These are phyloP conservation scores for Mastigias papua DNA, from an alignment of 30 jellyfish, hydroid and myxozoan species.

Conservation along the genomic window DNA sequence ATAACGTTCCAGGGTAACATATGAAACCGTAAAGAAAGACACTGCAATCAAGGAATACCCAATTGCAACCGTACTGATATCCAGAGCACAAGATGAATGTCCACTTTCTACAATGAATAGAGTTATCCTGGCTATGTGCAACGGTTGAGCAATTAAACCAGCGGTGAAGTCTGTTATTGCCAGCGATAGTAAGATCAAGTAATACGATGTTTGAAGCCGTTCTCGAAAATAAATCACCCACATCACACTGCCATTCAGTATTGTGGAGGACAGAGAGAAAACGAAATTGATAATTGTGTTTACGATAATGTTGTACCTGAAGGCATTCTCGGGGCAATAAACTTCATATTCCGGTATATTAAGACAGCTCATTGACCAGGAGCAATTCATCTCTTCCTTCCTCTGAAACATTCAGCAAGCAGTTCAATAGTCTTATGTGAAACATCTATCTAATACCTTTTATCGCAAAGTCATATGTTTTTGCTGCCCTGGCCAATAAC, in stretches of 20 bases:
- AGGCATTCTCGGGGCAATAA: conserved; percentile 15
- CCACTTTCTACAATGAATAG: conserved; percentile 18
- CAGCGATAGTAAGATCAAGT: conserved; percentile 52
- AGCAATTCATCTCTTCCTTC: conserved; percentile 33
- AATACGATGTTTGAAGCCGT: conserved; percentile 66
- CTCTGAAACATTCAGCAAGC: neutral
- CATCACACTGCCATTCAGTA: conserved; percentile 65
- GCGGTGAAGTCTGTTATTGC: conserved; percentile 76
- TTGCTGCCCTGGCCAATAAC: too few relatives aligned
- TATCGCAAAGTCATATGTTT: too few relatives aligned
- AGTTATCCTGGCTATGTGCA: conserved; percentile 43
- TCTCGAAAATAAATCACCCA: conserved; percentile 68
- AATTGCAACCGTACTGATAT: conserved; percentile 47
- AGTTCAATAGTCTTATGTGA: too few relatives aligned
- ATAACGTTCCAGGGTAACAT: conserved; percentile 64
- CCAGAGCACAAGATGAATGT: conserved; percentile 49
- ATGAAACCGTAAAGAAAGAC: conserved; percentile 72
- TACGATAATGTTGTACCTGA: conserved; percentile 40
- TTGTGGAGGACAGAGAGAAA: conserved; percentile 38
- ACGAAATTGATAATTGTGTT: conserved; percentile 33
- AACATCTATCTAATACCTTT: too few relatives aligned
- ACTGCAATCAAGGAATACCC: conserved; percentile 69
- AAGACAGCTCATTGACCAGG: conserved; percentile 58
- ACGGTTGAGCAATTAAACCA: conserved; percentile 75
- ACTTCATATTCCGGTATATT: conserved; percentile 63